A percentile compares a stretch with the other conserved stretches of the same genome.
These are phyloP conservation scores for Drosophila seclusa DNA, from an alignment of 2,888 invertebrate genomes.

Conservation along the genomic window DNA sequence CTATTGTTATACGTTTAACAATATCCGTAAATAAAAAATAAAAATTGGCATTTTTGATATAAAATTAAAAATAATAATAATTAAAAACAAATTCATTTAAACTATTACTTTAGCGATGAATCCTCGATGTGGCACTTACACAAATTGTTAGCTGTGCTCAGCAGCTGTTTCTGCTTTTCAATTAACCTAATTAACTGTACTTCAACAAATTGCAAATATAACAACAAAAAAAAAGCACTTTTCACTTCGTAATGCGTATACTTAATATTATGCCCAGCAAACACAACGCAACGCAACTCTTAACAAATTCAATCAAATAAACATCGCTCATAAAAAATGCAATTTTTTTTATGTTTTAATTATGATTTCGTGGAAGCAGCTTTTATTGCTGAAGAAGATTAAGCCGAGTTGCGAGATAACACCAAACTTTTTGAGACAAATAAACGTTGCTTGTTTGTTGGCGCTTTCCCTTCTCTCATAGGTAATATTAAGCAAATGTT, in stretches of 20 bases:
- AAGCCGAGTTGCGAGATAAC: conserved; percentile 39
- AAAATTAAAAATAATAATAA: too few species aligned
- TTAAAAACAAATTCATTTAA: neutral
- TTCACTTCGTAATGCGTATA: neutral
- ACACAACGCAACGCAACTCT: too few species aligned
- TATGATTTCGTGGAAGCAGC: conserved; percentile 40
- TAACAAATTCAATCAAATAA: too few species aligned
- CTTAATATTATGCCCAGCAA: neutral
- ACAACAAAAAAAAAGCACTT: neutral
- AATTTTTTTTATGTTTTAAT: conserved; percentile 43
- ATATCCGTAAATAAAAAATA: too few species aligned
- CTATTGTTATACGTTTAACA: neutral
- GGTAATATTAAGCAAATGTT: neutral
- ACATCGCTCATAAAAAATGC: neutral
- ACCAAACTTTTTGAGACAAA: conserved; percentile 62
- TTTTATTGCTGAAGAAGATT: conserved; percentile 51
- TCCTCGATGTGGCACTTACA: neutral
- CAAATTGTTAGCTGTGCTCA: neutral
- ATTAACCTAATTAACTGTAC: neutral
- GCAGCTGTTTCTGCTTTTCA: neutral
- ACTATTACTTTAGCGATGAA: neutral
- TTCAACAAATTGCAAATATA: neutral
- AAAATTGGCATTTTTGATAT: neutral
- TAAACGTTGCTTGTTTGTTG: conserved; percentile 44
- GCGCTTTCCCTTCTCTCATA: conserved; percentile 5